Evolutionary conservation across 2,888 invertebrate genomes (phyloP).

Genomic region (Cryptophagus acutangulus): DNA sequence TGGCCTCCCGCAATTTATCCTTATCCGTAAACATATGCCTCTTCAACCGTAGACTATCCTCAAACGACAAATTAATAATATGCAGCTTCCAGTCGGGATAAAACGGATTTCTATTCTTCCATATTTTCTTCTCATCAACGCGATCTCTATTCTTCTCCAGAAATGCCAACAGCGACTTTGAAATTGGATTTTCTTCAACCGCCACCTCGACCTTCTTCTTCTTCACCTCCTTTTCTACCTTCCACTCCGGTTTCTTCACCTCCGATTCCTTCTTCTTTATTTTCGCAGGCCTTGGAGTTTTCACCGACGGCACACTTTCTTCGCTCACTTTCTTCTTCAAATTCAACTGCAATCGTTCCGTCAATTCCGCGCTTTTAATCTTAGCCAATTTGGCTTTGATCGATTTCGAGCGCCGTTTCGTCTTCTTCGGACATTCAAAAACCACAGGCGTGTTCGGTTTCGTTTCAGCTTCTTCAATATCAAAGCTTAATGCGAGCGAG

Average conservation of each 20-base stretch:
- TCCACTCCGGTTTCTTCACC: constrained; percentile 12
- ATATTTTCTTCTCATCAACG: constrained; percentile 7
- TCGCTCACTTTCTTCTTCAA: too few relatives aligned
- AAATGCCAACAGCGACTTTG: constrained; percentile 16
- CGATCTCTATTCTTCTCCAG: constrained; percentile 12
- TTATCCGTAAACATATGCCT: constrained; percentile 19
- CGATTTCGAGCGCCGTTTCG: constrained; percentile 31
- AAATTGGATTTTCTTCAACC: constrained; percentile 20
- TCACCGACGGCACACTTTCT: not conserved
- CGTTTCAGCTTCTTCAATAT: too few relatives aligned
- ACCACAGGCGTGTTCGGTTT: too few relatives aligned
- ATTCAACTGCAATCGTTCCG: constrained; percentile 24
- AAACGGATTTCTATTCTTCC: constrained; percentile 7
- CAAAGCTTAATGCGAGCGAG: not conserved
- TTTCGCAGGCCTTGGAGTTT: not conserved
- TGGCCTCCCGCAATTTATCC: constrained; percentile 18
- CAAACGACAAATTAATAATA: constrained; percentile 26
- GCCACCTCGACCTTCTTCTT: constrained; percentile 8
- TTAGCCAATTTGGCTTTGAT: constrained; percentile 30
- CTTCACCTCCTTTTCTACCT: constrained; percentile 17
- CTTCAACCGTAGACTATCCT: constrained; percentile 16
- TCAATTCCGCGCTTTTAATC: constrained; percentile 34
- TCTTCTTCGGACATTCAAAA: not conserved
- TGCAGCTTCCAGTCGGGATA: constrained; percentile 31
- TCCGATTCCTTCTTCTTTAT: not conserved